These are phyloP conservation scores for Catocala fraxini DNA, from an alignment of 2,888 invertebrate species.

Conservation along the genomic window DNA sequence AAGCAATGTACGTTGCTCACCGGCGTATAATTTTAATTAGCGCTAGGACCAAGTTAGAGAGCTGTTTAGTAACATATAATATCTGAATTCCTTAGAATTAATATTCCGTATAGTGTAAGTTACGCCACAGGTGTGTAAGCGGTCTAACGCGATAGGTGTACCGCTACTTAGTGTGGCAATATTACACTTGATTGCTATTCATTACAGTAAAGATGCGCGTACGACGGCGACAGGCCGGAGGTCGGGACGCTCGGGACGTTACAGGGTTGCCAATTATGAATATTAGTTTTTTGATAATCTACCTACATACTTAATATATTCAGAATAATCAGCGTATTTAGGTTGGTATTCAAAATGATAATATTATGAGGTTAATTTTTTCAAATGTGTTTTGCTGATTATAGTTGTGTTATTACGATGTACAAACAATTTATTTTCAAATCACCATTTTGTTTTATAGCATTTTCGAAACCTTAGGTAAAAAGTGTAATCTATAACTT, in stretches of 20 bases:
- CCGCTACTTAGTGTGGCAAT: constrained; percentile 46
- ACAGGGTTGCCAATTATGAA: constrained; percentile 28
- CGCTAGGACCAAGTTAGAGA: constrained; percentile 1
- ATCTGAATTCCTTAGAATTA: constrained; percentile 8
- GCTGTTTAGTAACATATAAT: neutral
- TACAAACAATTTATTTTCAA: too few species aligned
- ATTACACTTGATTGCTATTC: constrained; percentile 54
- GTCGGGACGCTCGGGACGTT: constrained; percentile 17
- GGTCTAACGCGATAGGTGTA: constrained; percentile 35
- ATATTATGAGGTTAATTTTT: too few species aligned
- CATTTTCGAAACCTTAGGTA: too few species aligned
- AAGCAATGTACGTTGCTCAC: neutral
- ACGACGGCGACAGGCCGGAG: constrained; percentile 38
- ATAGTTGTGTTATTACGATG: too few species aligned
- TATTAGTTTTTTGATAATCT: neutral
- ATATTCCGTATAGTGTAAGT: constrained; percentile 16
- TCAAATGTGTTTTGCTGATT: too few species aligned
- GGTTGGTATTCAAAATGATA: too few species aligned
- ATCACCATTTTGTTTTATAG: too few species aligned
- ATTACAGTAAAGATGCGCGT: constrained; percentile 60
- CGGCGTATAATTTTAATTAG: neutral
- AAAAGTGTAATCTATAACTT: too few species aligned
- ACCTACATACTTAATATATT: neutral
- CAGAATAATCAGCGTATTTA: too few species aligned
- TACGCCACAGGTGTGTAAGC: constrained; percentile 35